Evolutionary conservation across 2,888 invertebrate genomes (phyloP).

Genomic region (Cordilura impudica): DNA sequence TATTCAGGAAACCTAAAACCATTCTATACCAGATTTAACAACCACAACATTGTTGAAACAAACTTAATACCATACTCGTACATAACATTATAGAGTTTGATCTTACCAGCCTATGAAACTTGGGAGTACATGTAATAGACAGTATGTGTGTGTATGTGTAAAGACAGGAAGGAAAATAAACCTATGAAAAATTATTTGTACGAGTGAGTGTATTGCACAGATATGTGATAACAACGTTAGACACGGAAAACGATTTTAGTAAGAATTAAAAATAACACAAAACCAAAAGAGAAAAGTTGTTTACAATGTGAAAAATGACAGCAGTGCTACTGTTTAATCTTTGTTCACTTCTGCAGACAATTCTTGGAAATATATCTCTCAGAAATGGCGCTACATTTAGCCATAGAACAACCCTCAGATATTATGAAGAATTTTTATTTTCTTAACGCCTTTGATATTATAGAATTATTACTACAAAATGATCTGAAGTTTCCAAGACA

Average conservation of each 20-base stretch:
- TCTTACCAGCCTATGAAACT: neutral
- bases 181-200: neutral
- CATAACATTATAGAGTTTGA: constrained; percentile 5
- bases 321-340: too few species aligned
- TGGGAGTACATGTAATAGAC: neutral
- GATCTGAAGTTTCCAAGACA: too few species aligned
- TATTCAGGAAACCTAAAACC: neutral
- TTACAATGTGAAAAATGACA: too few species aligned
- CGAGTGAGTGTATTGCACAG: neutral
- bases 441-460: too few species aligned
- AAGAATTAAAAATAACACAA: neutral
- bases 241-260: constrained; percentile 9
- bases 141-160: neutral
- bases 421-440: too few species aligned
- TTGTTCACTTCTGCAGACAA: too few species aligned
- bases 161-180: neutral
- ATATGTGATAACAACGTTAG: constrained; percentile 1
- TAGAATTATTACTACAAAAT: too few species aligned
- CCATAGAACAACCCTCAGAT: too few species aligned
- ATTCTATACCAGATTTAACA: neutral
- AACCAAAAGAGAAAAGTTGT: too few species aligned
- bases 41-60: neutral
- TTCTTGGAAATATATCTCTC: too few species aligned
- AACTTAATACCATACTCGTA: neutral
- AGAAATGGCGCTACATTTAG: too few species aligned